Percentiles rank a stretch among this genome's conserved stretches.
These are phyloP conservation scores for Tyto alba DNA, from an alignment of 2,113 vertebrate genomes.

Conservation along the genomic window DNA sequence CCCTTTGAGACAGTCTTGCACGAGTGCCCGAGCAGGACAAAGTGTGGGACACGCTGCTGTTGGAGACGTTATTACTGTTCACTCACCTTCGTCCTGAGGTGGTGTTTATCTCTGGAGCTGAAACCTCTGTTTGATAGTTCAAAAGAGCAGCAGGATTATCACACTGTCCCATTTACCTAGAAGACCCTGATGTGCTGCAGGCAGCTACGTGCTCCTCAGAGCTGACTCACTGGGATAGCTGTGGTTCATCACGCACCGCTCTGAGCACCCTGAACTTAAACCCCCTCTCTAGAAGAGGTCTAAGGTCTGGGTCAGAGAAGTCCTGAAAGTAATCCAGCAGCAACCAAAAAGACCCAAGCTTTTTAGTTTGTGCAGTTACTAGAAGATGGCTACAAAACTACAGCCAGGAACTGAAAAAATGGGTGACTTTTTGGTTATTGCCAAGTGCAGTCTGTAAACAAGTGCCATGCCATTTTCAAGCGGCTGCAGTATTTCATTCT, in stretches of 20 bases:
- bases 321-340: not conserved
- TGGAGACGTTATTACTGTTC: not conserved
- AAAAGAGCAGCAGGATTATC: not conserved
- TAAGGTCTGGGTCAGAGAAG: not conserved
- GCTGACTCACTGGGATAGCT: not conserved
- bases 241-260: not conserved
- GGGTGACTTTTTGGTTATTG: not conserved
- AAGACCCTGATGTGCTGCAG: not conserved
- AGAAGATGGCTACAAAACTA: not conserved
- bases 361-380: not conserved
- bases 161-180: not conserved
- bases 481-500: not conserved
- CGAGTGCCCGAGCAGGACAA: not conserved
- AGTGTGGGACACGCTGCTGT: not conserved
- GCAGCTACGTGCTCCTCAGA: not conserved
- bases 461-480: not conserved
- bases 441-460: not conserved
- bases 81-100: accelerated
- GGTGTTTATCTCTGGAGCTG: not conserved
- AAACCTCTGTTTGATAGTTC: not conserved
- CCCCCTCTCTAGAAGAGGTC: not conserved
- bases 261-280: not conserved
- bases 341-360: not conserved
- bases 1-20: not conserved
- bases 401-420: not conserved